Conservation (phyloP, 2,113 vertebrate species). For the Helogale parvula region DNA sequence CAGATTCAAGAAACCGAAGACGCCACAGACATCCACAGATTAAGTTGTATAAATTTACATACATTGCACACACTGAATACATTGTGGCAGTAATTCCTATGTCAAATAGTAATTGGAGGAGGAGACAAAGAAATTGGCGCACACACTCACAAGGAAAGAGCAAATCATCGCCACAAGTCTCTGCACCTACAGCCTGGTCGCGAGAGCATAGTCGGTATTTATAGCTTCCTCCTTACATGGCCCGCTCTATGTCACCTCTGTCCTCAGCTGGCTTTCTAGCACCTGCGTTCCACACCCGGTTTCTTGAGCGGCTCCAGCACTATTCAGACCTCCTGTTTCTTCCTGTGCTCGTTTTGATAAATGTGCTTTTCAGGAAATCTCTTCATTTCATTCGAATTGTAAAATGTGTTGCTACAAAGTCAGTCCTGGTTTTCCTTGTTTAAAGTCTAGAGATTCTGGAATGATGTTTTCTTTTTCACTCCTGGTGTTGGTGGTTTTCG, state of each 20-base stretch:
- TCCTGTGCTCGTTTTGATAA: not conserved
- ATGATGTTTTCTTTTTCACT: not conserved
- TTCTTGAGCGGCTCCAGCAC: not conserved
- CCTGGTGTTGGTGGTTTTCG: not conserved
- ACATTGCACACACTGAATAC: not conserved
- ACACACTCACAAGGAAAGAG: too few species aligned
- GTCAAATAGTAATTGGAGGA: not conserved
- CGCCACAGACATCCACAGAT: not conserved
- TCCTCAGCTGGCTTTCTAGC: not conserved
- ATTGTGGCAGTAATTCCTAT: not conserved
- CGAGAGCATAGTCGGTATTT: not conserved
- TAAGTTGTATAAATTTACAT: not conserved
- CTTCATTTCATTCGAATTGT: not conserved
- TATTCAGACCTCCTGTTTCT: not conserved
- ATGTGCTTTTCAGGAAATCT: not conserved
- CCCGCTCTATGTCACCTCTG: fast-evolving
- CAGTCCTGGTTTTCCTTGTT: not conserved
- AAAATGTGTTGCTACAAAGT: not conserved
- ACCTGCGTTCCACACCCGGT: not conserved
- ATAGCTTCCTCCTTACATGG: fast-evolving
- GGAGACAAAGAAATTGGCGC: not conserved
- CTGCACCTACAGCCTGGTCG: not conserved
- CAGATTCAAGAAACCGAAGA: not conserved
- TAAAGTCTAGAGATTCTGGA: not conserved
- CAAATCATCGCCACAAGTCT: fast-evolving